These are phyloP conservation scores for Apis florea DNA, from an alignment of 1,140 invertebrate species.

Conservation along the genomic window DNA sequence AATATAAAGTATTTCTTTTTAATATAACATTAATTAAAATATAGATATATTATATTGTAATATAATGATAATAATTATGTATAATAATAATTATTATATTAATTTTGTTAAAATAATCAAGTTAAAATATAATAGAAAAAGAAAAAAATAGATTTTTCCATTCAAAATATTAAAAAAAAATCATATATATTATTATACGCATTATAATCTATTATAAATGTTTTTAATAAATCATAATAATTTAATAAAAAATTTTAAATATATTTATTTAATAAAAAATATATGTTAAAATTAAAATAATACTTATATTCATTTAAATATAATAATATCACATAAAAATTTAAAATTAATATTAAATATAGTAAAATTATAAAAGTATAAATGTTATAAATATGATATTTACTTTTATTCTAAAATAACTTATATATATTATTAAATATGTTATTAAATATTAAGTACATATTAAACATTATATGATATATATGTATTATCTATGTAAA, in stretches of 20 bases:
- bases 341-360: neutral
- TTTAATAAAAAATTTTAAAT: constrained; percentile 3
- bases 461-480: neutral
- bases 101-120: constrained; percentile 5
- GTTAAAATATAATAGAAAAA: constrained; percentile 1
- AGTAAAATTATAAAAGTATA: neutral
- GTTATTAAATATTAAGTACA: too few relatives aligned
- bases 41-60: neutral
- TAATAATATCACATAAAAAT: constrained; percentile 9
- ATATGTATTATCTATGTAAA: neutral
- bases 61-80: neutral
- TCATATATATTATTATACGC: too few relatives aligned
- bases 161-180: neutral
- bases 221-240: constrained; percentile 12
- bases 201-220: neutral
- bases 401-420: neutral
- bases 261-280: neutral
- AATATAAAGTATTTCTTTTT: neutral
- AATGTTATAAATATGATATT: neutral
- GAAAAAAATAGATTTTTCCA: constrained; percentile 9
- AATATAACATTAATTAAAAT: constrained; percentile 1
- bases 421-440: neutral
- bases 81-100: neutral
- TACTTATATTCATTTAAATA: neutral
- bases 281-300: neutral